phyloP scores from a whole-genome alignment of 2,888 invertebrate species.

The Caenorhabditis sp. region DNA sequence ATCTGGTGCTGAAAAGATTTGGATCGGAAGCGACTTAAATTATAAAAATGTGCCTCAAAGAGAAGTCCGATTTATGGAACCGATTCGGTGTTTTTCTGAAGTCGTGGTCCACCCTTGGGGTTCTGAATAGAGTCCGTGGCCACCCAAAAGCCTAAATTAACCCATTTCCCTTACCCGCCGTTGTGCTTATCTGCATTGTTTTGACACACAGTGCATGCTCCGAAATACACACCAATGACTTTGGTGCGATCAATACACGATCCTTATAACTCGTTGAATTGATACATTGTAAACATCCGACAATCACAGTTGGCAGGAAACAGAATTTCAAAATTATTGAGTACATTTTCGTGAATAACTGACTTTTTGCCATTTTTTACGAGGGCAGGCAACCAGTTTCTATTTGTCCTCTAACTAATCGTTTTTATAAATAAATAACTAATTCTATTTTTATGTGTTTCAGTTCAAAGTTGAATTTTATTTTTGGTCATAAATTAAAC shows the following conservation, averaged over 20 bases:
- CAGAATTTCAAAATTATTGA: background rate
- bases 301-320: background rate
- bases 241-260: constrained; percentile 17
- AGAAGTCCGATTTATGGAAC: too few relatives aligned
- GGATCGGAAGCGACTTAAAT: too few relatives aligned
- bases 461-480: background rate
- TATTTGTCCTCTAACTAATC: background rate
- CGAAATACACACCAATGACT: constrained; percentile 12
- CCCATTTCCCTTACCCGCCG: constrained; percentile 10
- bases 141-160: too few relatives aligned
- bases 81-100: too few relatives aligned
- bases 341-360: too few relatives aligned
- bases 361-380: too few relatives aligned
- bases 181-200: constrained; percentile 31
- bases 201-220: constrained; percentile 28
- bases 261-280: constrained; percentile 39
- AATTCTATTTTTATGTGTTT: background rate
- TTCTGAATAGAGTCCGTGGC: background rate
- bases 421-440: background rate
- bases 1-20: too few relatives aligned
- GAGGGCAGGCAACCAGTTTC: background rate
- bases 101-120: too few relatives aligned
- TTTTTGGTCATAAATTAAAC: background rate
- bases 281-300: constrained; percentile 15
- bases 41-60: too few relatives aligned